Conservation (phyloP, 2,797 vertebrate species). For the Eulemur coronatus region DNA sequence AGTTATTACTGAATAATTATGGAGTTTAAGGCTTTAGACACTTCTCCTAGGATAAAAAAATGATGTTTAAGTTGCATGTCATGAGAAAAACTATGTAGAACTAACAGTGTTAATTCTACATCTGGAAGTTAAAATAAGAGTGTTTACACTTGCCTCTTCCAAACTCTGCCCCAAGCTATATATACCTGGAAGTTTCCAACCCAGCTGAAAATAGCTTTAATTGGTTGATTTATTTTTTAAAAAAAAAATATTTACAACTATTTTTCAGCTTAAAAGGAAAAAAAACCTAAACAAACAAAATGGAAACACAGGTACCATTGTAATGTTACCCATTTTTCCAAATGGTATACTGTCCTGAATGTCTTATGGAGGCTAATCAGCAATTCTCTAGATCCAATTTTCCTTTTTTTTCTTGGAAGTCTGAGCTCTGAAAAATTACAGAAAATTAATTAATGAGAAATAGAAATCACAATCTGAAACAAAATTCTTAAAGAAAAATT, state of each 20-base stretch:
- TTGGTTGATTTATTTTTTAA: neutral
- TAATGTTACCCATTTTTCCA: constrained; percentile 3
- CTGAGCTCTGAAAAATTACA: neutral
- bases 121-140: neutral
- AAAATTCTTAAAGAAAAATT: constrained; percentile 22
- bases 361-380: neutral
- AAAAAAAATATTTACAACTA: neutral
- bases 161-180: neutral
- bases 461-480: neutral
- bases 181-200: constrained; percentile 19
- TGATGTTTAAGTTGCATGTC: neutral
- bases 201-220: constrained; percentile 9
- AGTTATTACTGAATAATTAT: constrained; percentile 31
- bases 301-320: neutral
- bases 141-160: neutral
- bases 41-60: neutral
- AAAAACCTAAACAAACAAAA: constrained; percentile 4
- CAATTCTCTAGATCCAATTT: neutral
- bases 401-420: neutral
- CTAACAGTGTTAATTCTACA: neutral
- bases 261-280: neutral
- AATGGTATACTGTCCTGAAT: neutral
- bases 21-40: neutral
- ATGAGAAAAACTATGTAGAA: neutral
- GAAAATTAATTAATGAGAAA: neutral